Conservation (phyloP, 2,888 invertebrate genomes). For the Ariolimax columbianus region DNA sequence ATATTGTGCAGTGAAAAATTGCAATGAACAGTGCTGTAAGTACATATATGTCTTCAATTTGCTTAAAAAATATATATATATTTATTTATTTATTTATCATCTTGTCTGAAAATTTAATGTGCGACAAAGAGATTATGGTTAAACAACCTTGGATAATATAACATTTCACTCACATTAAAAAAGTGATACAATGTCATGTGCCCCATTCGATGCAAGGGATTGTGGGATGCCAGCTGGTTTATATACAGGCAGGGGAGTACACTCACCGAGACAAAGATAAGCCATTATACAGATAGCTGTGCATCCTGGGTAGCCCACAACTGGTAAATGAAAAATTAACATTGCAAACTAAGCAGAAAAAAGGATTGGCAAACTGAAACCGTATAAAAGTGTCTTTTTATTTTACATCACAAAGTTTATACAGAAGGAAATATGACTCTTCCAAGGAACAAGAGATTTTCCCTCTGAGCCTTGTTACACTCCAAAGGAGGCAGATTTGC, state of each 20-base stretch:
- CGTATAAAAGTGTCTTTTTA: not conserved
- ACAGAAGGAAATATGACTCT: no score
- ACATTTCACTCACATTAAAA: not conserved
- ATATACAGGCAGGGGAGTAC: slow-evolving; percentile 41
- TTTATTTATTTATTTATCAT: no score
- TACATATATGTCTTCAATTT: not conserved
- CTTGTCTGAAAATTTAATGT: not conserved
- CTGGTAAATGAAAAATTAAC: slow-evolving; percentile 49
- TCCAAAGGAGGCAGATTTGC: no score
- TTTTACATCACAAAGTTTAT: not conserved
- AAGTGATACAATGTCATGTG: not conserved
- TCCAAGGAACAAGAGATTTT: no score
- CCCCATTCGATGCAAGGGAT: slow-evolving; percentile 18
- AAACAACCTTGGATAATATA: not conserved
- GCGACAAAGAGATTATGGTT: not conserved
- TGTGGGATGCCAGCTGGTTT: not conserved
- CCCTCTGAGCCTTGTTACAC: no score
- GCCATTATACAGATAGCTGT: slow-evolving; percentile 70
- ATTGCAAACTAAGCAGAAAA: slow-evolving; percentile 38
- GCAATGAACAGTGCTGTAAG: not conserved
- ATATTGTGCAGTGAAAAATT: no score
- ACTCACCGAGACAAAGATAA: slow-evolving; percentile 73
- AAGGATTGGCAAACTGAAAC: slow-evolving; percentile 16
- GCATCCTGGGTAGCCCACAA: slow-evolving; percentile 63
- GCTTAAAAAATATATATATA: not conserved